Evolutionary conservation across 2,888 invertebrate species (phyloP).

Genomic region (Drosophila paucipuncta): DNA sequence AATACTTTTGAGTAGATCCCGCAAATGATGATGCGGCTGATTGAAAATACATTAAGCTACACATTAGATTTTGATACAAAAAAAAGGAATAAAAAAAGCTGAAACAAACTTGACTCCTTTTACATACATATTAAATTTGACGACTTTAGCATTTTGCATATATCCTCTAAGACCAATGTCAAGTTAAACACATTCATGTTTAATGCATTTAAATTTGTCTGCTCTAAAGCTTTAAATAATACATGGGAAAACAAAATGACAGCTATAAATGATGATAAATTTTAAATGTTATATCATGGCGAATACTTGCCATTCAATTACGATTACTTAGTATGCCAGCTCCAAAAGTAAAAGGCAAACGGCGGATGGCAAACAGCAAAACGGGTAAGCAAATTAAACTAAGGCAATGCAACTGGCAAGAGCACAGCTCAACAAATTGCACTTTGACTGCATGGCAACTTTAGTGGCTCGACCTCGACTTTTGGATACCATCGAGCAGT

Average conservation of each 20-base stretch:
- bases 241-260: not conserved
- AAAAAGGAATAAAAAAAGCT: not conserved
- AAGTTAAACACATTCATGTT: not conserved
- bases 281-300: conserved; percentile 19
- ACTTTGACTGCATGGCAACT: conserved; percentile 73
- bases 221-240: too few species aligned
- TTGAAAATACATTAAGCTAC: not conserved
- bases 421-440: conserved; percentile 69
- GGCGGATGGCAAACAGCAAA: conserved; percentile 44
- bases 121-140: not conserved
- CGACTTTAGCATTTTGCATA: not conserved
- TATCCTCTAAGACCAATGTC: not conserved
- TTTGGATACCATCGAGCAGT: conserved; percentile 40
- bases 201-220: not conserved
- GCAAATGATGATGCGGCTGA: conserved; percentile 9
- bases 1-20: not conserved
- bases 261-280: conserved; percentile 9
- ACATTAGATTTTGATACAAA: not conserved
- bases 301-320: conserved; percentile 16
- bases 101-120: not conserved
- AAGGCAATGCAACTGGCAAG: conserved; percentile 52
- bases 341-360: conserved; percentile 16
- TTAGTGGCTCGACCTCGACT: conserved; percentile 67
- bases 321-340: conserved; percentile 31
- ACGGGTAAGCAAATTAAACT: conserved; percentile 73